Evolutionary conservation across 1,140 invertebrate genomes (phyloP).

Genomic region (Cotesia chilonis): DNA sequence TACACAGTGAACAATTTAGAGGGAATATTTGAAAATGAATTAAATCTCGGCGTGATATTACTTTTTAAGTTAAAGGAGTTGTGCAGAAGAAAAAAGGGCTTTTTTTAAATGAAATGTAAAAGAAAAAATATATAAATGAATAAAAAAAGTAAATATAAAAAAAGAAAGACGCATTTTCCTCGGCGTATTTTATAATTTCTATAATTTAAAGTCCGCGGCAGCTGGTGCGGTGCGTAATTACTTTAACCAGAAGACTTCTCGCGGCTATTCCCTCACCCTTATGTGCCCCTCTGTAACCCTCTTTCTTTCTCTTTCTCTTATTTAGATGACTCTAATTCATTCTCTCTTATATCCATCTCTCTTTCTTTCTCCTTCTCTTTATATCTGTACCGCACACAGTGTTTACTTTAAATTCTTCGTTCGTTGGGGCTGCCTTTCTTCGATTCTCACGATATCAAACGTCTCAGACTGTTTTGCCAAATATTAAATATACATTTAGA

Average conservation of each 20-base stretch:
- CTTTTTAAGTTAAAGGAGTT: constrained; percentile 5
- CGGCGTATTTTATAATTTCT: constrained; percentile 64
- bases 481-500: no score
- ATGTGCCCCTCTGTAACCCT: constrained; percentile 4
- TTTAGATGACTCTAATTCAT: constrained; percentile 25
- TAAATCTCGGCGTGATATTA: neutral
- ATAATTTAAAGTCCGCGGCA: constrained; percentile 66
- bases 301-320: constrained; percentile 23
- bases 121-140: constrained; percentile 28
- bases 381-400: constrained; percentile 19
- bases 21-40: neutral
- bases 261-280: constrained; percentile 15
- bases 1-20: no score
- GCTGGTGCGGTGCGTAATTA: constrained; percentile 65
- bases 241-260: constrained; percentile 62
- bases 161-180: constrained; percentile 41
- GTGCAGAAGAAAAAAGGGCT: constrained; percentile 23
- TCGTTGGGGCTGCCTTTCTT: constrained; percentile 28
- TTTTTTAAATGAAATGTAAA: constrained; percentile 6
- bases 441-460: constrained; percentile 39
- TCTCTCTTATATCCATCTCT: constrained; percentile 23
- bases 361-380: constrained; percentile 20
- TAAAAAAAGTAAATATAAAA: constrained; percentile 34
- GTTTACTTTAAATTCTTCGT: constrained; percentile 38
- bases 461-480: no score